Evolutionary conservation across 2,888 invertebrate species (phyloP), one percentile per base, ranked within the genome.

Genomic region (Iphiclides podalirius): DNA sequence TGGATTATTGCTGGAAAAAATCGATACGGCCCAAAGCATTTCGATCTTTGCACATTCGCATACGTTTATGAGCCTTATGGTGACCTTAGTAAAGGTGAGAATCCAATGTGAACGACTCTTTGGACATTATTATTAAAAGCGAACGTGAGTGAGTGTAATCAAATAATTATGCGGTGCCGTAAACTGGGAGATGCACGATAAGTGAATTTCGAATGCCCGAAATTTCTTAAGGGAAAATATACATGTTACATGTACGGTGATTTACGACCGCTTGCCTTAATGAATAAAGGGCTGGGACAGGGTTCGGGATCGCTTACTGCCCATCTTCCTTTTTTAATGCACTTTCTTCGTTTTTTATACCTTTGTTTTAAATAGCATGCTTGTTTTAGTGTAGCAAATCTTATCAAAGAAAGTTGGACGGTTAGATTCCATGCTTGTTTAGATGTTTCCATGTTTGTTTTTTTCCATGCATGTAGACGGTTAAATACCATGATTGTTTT

Each of bases 1-100:
- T 34, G 39, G 39, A 39, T 49, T 43, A 44, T 49, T 43, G 26
- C 17, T 43, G 37, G 31, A 34, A 42, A 48, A 48, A 48, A 26
- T 33, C 33, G 48, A 48, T 48, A 42, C 48, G 42, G 42, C 17
- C 14, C 33, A 17, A 42, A 31, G 37, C 34, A 17, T 31, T 37
- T 20, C 23, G 42, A 37, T 42, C 42, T n/a, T 35, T 42, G 42
- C 42, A 31, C 40, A 11, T 2, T 2, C 11, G 8, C n/a, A 7
- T 14, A 13, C 28, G 2, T 17, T 39, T n/a, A 36, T 41, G 11
- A 1, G 34, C 36, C 16, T 36, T 31, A 47, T 26, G 8, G 7
- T 26, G n/a, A 0, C 9, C 8, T 17, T 6, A 13, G 16, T 36
- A 47, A 11, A 13, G 28, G 36, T 28, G 3, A 36, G 6, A 36